phyloP scores from a whole-genome alignment of 2,113 vertebrate genomes.

The Eulacestoma nigropectus region DNA sequence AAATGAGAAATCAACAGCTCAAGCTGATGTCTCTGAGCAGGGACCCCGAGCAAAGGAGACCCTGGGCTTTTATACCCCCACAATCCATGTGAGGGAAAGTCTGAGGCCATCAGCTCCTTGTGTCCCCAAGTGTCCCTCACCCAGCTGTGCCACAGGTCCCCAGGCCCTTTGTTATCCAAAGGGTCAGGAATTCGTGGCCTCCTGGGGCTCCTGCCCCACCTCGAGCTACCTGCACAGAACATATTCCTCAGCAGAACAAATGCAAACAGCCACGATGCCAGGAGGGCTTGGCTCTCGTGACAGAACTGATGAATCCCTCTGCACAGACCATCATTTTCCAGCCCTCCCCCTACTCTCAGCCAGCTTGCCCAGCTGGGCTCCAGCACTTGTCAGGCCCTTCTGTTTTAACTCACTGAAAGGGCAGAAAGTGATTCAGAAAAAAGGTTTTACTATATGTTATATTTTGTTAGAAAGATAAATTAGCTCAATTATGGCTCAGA shows the following conservation, averaged over 20 bases:
- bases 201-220: background rate
- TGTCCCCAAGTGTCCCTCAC: background rate
- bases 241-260: background rate
- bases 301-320: background rate
- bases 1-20: background rate
- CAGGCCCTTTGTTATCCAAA: background rate
- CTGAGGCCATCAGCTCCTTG: background rate
- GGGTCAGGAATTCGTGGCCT: background rate
- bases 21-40: background rate
- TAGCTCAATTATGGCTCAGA: background rate
- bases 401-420: background rate
- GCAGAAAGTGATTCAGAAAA: background rate
- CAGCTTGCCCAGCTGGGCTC: background rate
- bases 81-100: background rate
- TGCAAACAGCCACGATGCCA: accelerated
- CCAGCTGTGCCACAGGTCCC: background rate
- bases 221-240: background rate
- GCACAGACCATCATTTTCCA: background rate
- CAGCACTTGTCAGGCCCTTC: background rate
- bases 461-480: background rate
- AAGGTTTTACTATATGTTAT: background rate
- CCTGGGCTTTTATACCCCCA: background rate
- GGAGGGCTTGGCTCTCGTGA: background rate
- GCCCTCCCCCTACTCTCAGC: background rate
- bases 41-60: accelerated